Conservation (phyloP, 2,797 vertebrate genomes). For the Myotis findleyi region DNA sequence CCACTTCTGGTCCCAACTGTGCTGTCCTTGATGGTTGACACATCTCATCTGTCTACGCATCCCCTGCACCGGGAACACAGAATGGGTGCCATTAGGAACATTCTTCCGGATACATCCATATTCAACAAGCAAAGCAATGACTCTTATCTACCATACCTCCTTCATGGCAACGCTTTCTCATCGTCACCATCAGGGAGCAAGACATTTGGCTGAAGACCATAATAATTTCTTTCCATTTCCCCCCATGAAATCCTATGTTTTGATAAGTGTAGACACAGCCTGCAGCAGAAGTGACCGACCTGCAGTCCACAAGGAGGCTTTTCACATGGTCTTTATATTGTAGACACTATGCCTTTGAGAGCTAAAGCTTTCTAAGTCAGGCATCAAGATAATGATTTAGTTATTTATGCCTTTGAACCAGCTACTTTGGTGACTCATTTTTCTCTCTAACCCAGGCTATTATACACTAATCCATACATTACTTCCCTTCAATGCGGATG, state of each 20-base stretch:
- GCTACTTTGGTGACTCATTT: constrained; percentile 79
- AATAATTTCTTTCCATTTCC: background rate
- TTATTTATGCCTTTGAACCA: constrained; percentile 75
- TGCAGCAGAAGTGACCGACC: background rate
- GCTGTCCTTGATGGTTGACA: background rate
- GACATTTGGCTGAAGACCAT: background rate
- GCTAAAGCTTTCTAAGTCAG: constrained; percentile 75
- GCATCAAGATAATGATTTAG: constrained; percentile 81
- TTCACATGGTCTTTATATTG: constrained; percentile 57
- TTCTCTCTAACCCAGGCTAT: constrained; percentile 75
- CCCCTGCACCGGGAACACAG: background rate
- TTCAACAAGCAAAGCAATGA: background rate
- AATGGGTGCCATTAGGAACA: background rate
- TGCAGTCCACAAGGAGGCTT: background rate
- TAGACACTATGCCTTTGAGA: constrained; percentile 64
- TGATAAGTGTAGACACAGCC: background rate
- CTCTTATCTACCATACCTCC: background rate
- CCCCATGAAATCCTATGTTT: background rate
- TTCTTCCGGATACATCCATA: background rate
- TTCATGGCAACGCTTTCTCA: background rate
- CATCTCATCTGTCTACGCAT: background rate
- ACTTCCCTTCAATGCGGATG: constrained; percentile 70
- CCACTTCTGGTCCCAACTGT: background rate
- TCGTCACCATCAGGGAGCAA: background rate
- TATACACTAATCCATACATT: constrained; percentile 79